phyloP scores from a whole-genome alignment of 1,140 invertebrate species.

The Drosophila trapezifrons region DNA sequence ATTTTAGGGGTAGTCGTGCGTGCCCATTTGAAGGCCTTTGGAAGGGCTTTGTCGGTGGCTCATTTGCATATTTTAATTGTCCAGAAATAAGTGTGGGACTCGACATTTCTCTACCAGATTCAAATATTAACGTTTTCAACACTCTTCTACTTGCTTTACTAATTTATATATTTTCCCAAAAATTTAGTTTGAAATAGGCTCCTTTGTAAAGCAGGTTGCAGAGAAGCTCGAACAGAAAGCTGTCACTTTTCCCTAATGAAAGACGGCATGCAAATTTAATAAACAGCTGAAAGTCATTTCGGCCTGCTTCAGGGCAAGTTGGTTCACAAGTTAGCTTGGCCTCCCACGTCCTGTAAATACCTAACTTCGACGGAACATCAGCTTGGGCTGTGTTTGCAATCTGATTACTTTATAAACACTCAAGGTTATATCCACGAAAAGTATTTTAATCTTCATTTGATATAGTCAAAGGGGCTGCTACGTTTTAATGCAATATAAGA shows the following conservation, averaged over 20 bases:
- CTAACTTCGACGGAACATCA: slow-evolving; percentile 2
- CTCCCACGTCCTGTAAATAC: slow-evolving; percentile 3
- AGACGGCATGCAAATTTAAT: slow-evolving; percentile 58
- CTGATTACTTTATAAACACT: background rate
- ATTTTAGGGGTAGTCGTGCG: slow-evolving; percentile 53
- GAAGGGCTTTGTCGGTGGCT: slow-evolving; percentile 35
- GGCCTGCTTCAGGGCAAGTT: slow-evolving; percentile 20
- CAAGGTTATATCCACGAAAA: background rate
- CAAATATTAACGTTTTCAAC: slow-evolving; percentile 34
- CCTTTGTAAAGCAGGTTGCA: background rate
- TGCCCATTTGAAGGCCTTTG: slow-evolving; percentile 43
- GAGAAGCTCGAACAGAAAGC: slow-evolving; percentile 9
- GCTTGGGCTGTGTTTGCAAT: background rate
- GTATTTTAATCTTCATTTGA: background rate
- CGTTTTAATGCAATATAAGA: background rate
- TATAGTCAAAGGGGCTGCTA: background rate
- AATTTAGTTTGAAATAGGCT: slow-evolving; percentile 42
- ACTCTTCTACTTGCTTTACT: slow-evolving; percentile 51
- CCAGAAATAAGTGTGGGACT: slow-evolving; percentile 30
- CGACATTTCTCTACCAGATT: slow-evolving; percentile 23
- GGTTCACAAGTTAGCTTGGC: slow-evolving; percentile 11
- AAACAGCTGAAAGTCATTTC: slow-evolving; percentile 43
- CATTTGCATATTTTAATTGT: slow-evolving; percentile 76
- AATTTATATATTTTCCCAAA: slow-evolving; percentile 64
- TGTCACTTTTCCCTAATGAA: slow-evolving; percentile 49